Conservation (phyloP, 2,888 invertebrate genomes). For the Geotrupes spiniger region DNA sequence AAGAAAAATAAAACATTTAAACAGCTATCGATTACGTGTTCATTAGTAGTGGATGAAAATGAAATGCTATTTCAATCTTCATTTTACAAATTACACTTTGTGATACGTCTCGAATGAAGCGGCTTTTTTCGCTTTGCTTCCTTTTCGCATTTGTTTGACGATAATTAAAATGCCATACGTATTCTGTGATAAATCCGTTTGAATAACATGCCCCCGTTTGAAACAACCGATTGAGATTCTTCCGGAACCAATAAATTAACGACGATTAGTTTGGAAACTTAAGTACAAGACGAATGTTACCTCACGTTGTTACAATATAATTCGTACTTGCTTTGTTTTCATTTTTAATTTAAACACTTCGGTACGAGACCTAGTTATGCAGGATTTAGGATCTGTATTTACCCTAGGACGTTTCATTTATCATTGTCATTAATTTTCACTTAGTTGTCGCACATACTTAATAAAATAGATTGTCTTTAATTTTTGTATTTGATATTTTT, state of each 20-base stretch:
- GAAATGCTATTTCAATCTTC: not conserved
- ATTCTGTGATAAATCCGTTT: conserved; percentile 34
- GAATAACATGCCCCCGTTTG: conserved; percentile 20
- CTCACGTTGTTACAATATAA: conserved; percentile 27
- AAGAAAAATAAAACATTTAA: too few relatives aligned
- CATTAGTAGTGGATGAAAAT: not conserved
- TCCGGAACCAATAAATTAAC: conserved; percentile 21
- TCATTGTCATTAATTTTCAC: conserved; percentile 7
- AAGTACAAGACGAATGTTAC: conserved; percentile 36
- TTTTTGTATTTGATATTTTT: conserved; percentile 1
- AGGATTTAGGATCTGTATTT: conserved; percentile 1
- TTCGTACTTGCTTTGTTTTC: conserved; percentile 4
- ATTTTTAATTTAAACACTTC: not conserved
- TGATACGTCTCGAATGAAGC: conserved; percentile 4
- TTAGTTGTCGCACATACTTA: conserved; percentile 5
- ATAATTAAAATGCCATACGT: conserved; percentile 32
- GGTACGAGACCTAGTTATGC: not conserved
- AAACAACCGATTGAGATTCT: not conserved
- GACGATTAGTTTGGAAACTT: conserved; percentile 30
- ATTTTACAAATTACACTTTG: not conserved
- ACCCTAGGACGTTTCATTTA: conserved; percentile 6
- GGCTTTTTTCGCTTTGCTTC: not conserved
- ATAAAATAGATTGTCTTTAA: conserved; percentile 5
- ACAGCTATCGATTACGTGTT: too few relatives aligned
- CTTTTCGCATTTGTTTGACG: too few relatives aligned